A percentile compares a stretch with the other conserved stretches of the same genome.
phyloP scores from a whole-genome alignment of 2,888 invertebrate genomes.

The Dendrolimus houi region DNA sequence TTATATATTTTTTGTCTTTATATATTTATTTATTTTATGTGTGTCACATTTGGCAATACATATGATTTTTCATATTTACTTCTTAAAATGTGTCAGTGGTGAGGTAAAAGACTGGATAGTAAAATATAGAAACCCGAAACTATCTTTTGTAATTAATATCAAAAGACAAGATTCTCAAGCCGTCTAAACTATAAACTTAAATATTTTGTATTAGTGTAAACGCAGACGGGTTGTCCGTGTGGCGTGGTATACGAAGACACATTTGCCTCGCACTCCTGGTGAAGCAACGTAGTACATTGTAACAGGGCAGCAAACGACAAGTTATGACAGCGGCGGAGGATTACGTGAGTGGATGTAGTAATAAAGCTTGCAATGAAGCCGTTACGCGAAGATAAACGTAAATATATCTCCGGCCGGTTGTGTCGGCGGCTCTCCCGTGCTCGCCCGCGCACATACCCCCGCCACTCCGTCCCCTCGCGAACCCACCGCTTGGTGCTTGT shows the following conservation, averaged over 20 bases:
- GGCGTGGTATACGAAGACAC: not conserved
- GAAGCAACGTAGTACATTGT: conserved; percentile 66
- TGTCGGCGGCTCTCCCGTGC: conserved; percentile 37
- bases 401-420: conserved; percentile 68
- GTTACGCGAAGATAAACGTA: conserved; percentile 75
- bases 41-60: too few species aligned
- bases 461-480: conserved; percentile 16
- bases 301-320: conserved; percentile 68
- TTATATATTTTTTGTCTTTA: too few species aligned
- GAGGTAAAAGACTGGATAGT: too few species aligned
- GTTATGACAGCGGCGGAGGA: conserved; percentile 73
- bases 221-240: not conserved
- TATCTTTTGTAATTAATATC: too few species aligned
- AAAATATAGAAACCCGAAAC: too few species aligned
- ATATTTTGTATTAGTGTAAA: not conserved
- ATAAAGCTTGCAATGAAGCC: conserved; percentile 77
- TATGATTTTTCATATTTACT: too few species aligned
- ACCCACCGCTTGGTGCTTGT: conserved; percentile 23
- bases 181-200: too few species aligned
- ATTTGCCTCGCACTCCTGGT: conserved; percentile 33
- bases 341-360: conserved; percentile 77
- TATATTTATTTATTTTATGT: too few species aligned
- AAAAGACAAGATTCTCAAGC: too few species aligned
- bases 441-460: conserved; percentile 27
- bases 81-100: too few species aligned